Evolutionary conservation across 2,797 vertebrate species (phyloP).

Genomic region (Diceros bicornis): DNA sequence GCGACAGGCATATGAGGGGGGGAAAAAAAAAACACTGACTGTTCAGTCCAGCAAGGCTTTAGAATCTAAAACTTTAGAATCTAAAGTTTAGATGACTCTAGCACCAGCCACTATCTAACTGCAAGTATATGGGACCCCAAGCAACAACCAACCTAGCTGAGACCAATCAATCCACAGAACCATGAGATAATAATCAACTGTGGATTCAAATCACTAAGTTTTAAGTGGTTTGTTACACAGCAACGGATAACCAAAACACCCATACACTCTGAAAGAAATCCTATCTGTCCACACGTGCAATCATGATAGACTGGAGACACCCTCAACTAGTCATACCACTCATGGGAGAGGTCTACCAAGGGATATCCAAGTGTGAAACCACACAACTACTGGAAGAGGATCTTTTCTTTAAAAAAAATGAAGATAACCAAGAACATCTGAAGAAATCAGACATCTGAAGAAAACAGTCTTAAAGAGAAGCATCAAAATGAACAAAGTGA

Average conservation of each 20-base stretch:
- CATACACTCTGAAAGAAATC: background rate
- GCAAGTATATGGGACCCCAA: background rate
- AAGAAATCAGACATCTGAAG: background rate
- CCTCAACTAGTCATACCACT: background rate
- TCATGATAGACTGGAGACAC: no score
- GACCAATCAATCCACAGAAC: background rate
- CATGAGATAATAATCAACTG: background rate
- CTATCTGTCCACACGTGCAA: background rate
- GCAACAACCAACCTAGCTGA: background rate
- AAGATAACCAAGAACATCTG: background rate
- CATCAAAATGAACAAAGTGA: background rate
- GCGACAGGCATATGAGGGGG: background rate
- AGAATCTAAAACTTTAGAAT: background rate
- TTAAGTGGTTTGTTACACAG: background rate
- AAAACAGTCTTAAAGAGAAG: background rate
- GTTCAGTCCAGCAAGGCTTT: background rate
- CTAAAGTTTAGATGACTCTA: background rate
- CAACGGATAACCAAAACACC: background rate
- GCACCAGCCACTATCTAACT: background rate
- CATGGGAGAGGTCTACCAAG: background rate
- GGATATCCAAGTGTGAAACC: background rate
- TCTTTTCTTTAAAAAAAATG: background rate
- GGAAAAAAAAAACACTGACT: background rate
- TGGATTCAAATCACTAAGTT: no score
- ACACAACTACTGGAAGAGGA: background rate